Evolutionary conservation across 2,797 vertebrate species (phyloP).

Genomic region (Champsocephalus esox): DNA sequence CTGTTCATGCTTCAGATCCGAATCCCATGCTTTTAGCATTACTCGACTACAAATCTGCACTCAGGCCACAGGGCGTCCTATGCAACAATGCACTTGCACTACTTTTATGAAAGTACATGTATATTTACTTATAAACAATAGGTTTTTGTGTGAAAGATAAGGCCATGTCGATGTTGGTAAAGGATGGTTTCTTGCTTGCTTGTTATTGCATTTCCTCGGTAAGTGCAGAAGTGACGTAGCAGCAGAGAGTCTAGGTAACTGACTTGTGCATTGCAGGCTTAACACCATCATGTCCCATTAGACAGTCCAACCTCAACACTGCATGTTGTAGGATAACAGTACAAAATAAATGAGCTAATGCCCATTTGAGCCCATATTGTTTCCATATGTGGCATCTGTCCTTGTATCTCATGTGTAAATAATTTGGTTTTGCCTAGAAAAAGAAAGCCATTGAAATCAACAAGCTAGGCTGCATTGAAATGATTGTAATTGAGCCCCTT

Average conservation of each 20-base stretch:
- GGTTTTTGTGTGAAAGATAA: conserved; percentile 59
- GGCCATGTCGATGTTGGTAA: conserved; percentile 47
- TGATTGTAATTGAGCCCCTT: conserved; percentile 63
- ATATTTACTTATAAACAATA: conserved; percentile 45
- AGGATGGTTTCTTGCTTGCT: conserved; percentile 48
- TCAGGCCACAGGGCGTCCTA: conserved; percentile 14
- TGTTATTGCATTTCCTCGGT: conserved; percentile 66
- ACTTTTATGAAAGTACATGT: conserved; percentile 35
- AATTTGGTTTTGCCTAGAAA: conserved; percentile 20
- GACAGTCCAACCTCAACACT: conserved; percentile 9
- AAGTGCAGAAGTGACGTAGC: conserved; percentile 39
- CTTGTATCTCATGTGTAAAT: conserved; percentile 34
- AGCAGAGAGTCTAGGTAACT: conserved; percentile 40
- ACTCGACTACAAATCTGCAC: conserved; percentile 24
- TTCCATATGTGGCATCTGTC: conserved; percentile 23
- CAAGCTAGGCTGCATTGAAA: conserved; percentile 53
- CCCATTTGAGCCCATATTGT: conserved; percentile 38
- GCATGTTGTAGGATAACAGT: conserved; percentile 27
- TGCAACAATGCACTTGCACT: conserved; percentile 25
- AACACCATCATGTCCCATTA: conserved; percentile 25
- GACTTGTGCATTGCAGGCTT: conserved; percentile 31
- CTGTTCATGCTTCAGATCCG: conserved; percentile 50
- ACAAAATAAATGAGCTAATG: conserved; percentile 32
- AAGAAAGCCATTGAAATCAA: conserved; percentile 39
- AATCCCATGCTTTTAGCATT: conserved; percentile 42